Base-by-base conservation (phyloP, 2,113 vertebrate genomes). In the Lethenteron reissneri region DNA sequence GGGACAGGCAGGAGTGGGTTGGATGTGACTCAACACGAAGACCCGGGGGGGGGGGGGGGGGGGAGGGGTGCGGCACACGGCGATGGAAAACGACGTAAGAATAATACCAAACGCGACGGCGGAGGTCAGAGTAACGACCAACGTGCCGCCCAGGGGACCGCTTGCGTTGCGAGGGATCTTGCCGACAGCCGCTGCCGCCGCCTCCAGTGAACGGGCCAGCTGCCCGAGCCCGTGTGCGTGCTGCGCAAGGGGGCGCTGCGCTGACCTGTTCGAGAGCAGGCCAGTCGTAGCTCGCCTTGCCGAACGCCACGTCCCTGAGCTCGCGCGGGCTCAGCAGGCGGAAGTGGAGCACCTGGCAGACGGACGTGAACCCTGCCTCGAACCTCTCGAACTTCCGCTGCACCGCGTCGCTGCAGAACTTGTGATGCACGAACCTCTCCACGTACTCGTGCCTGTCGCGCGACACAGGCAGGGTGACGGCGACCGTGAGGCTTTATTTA, bases 241-340 rank as follows among this genome's bases (percentile, higher is more conserved):
- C n/a, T 56, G 58, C 12, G 8, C 14, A n/a, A 71, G 56, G 57
- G 13, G n/a, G 10, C 13, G 9, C 2, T 9, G 57, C 8, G 56
- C 83, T 79, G 73, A 95, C 94, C 92, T 90, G 89, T 76, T 97
- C 90, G 77, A 97, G 75, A 71, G 95, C 89, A 74, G 91, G 85
- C 94, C 94, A 97, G 83, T 95, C 88, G 82, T 97, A 95, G 79
- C 89, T 90, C 79, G 81, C 90, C 83, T 90, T 97, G 62, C 94
- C 94, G 71, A 97, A 89, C 78, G 96, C 91, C 92, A 97, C 95
- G 79, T 92, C 92, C 83, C 90, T 87, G 74, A 97, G 85, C 75
- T 97, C 94, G 0, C 86, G 88, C 70, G 92, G 92, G 83, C 96
- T 92, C 81, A 97, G 96, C 73, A 97, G 87, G 19, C 86, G 86